Base-by-base conservation (phyloP, 2,113 vertebrate species). In the Megalops atlanticus region DNA sequence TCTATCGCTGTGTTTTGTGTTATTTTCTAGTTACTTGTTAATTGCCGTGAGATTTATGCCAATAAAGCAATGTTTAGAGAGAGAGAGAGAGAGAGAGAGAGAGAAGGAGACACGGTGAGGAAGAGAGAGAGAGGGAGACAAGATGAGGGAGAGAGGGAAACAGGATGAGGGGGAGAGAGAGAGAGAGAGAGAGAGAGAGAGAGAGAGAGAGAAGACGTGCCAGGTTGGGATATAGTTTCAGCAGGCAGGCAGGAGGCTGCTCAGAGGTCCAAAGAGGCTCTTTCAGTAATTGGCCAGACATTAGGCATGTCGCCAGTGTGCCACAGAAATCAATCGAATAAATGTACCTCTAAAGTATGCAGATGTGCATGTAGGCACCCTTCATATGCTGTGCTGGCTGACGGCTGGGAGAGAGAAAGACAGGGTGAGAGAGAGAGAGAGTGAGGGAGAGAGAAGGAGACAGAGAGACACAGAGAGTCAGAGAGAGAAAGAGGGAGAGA, bases 291-390 rank as follows among this genome's bases (percentile, higher is more conserved):
- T 82, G 76, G 75, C 39, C 76, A n/a, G 82, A 80, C 83, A 85
- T 84, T 83, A 81, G 84, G 79, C 71, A 76, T 76, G 79, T 84
- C 40, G 45, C 84, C 85, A 90, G 81, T 27, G 27, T 70, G 43
- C 31, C 41, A 43, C 54, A 52, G 76, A 85, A 90, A 87, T 87
- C 85, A 82, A 88, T 87, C 84, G 81, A 86, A 88, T 80, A 86
- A 83, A 87, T 89, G 81, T 84, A 86, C 87, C 79, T 86, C 87
- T 88, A 86, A 87, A 89, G 87, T 87, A 91, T 89, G 84, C 81
- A 83, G 84, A 82, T 78, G 80, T 47, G 74, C n/a, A n/a, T n/a
- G n/a, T n/a, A n/a, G n/a, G n/a, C n/a, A n/a, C n/a, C n/a, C n/a
- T n/a, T 54, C 54, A 3, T 69, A 4, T 70, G 15, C 68, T 70